Conservation (phyloP, 2,888 invertebrate species). For the Cerastis leucographa region DNA sequence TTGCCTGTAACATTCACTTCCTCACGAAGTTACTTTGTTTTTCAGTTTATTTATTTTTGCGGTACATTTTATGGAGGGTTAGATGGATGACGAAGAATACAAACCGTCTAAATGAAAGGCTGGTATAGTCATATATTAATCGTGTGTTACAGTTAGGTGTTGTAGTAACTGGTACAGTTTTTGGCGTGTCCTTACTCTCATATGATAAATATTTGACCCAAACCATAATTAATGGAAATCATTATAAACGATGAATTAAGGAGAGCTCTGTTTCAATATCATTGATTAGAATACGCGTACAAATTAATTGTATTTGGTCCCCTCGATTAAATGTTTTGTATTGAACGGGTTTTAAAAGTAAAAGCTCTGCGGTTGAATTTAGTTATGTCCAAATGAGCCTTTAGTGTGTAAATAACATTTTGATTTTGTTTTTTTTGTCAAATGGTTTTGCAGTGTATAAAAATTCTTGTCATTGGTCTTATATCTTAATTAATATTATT, state of each 20-base stretch:
- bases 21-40: neutral
- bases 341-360: neutral
- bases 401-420: neutral
- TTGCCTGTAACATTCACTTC: too few relatives aligned
- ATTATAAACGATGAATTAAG: neutral
- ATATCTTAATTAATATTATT: too few relatives aligned
- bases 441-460: neutral
- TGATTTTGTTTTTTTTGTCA: neutral
- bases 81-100: neutral
- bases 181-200: neutral
- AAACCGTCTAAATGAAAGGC: neutral
- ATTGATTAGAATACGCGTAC: neutral
- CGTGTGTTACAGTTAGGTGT: neutral
- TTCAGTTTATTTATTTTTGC: constrained; percentile 38
- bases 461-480: too few relatives aligned
- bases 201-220: neutral
- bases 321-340: neutral
- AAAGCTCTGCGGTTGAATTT: neutral
- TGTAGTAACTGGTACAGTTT: neutral
- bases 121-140: neutral
- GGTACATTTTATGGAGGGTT: constrained; percentile 13
- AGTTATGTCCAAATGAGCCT: neutral
- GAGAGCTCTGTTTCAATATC: neutral
- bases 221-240: neutral
- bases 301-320: neutral